Base-by-base conservation (phyloP, 2,797 vertebrate genomes). In the Stomatorhinus walkeri region DNA sequence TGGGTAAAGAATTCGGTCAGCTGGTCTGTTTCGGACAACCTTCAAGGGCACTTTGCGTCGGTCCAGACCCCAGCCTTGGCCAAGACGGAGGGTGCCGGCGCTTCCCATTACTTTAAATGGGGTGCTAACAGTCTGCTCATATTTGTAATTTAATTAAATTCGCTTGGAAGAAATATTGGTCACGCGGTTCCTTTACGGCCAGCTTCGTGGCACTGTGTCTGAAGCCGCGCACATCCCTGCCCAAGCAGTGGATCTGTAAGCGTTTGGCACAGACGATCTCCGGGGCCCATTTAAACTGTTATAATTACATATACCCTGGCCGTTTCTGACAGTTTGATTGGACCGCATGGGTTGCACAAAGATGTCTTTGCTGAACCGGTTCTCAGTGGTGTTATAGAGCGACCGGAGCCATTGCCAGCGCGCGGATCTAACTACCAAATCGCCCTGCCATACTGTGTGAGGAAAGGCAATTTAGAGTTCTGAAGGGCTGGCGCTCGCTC, bases 91-190 rank as follows among this genome's bases (percentile, higher is more conserved):
- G 94, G 94, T n/a, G 95, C 95, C 94, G 94, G 95, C 94, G 95
- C 94, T 94, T 95, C 95, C 95, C 95, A 95, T 96, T 96, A 96
- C 94, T 94, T 96, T 96, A 96, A 95, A 96, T 95, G 95, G 95
- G 95, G 95, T 95, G 95, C 95, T 94, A 95, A 95, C 95, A 49
- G 95, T 95, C 94, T 95, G 95, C 94, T 96, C 95, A 95, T 96
- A 95, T 96, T 96, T 95, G 95, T 96, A 95, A 95, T 96, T 96
- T 96, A 96, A 96, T 96, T 96, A 96, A 96, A 96, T 95, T 95
- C 94, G 95, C 95, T 96, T 94, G 95, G 93, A 94, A 95, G 94
- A 94, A 94, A 94, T 94, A 95, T 95, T 95, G 93, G 94, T 93
- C 95, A 94, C 92, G 92, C 51, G 68, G 84, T 89, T 89, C 93